Conservation (phyloP, 1,140 invertebrate species). For the Drosophila navojoa region DNA sequence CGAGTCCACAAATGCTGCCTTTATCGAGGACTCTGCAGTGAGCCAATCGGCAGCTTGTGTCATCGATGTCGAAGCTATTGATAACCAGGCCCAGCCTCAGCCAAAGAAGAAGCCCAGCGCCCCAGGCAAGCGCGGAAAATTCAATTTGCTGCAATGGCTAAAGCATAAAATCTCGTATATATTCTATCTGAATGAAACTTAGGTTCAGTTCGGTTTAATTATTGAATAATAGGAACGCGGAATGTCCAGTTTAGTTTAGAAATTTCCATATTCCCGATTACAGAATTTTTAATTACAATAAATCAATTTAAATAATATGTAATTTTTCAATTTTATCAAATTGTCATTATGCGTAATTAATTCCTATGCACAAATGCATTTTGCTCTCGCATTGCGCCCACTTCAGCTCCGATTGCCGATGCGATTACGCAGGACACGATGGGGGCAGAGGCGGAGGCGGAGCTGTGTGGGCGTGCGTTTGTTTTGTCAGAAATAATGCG, state of each 20-base stretch:
- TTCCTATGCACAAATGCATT: conserved; percentile 82
- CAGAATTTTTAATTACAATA: conserved; percentile 82
- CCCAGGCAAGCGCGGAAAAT: conserved; percentile 5
- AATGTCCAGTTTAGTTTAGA: background rate
- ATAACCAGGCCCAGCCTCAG: background rate
- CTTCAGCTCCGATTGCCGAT: conserved; percentile 28
- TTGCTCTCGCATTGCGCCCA: conserved; percentile 26
- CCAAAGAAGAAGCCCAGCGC: background rate
- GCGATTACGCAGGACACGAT: conserved; percentile 21
- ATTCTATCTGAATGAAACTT: conserved; percentile 16
- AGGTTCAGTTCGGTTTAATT: background rate
- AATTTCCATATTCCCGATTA: conserved; percentile 36
- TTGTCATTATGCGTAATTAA: conserved; percentile 83
- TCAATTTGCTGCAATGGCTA: conserved; percentile 42
- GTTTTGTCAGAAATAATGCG: conserved; percentile 81
- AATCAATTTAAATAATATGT: conserved; percentile 81
- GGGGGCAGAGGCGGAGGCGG: background rate
- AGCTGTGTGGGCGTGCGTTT: conserved; percentile 45
- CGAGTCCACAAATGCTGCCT: background rate
- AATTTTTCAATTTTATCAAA: conserved; percentile 83
- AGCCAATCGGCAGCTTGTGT: background rate
- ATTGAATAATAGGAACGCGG: background rate
- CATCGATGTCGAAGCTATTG: conserved; percentile 12
- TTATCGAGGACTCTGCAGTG: background rate
- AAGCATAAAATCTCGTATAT: conserved; percentile 55